A percentile compares a stretch with the other conserved stretches of the same genome.
Evolutionary conservation across 2,888 invertebrate species (phyloP).

Genomic region (Lycia hirtaria): DNA sequence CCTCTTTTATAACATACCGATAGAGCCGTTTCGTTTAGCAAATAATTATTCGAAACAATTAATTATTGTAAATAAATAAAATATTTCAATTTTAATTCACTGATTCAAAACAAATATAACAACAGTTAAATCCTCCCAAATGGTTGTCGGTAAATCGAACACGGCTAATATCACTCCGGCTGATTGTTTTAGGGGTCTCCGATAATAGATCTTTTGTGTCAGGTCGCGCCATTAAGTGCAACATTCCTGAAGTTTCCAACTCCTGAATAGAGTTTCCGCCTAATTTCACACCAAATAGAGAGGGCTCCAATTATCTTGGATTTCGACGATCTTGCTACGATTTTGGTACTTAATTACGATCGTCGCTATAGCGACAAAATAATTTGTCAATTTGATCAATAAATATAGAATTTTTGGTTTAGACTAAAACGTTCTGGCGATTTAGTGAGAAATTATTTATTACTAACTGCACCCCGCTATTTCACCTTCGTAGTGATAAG

Average conservation of each 20-base stretch:
- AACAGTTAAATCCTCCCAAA: neutral
- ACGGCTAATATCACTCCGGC: constrained; percentile 55
- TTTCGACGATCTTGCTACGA: constrained; percentile 26
- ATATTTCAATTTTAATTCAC: neutral
- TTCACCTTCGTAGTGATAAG: too few relatives aligned
- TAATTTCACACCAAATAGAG: constrained; percentile 71
- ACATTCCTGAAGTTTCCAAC: constrained; percentile 67
- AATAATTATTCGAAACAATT: too few relatives aligned
- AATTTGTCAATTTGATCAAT: constrained; percentile 13
- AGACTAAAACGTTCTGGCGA: neutral
- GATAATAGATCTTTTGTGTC: constrained; percentile 64
- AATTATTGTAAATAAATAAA: too few relatives aligned
- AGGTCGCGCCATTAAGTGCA: constrained; percentile 57
- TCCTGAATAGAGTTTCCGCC: constrained; percentile 70
- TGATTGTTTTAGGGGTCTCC: constrained; percentile 48
- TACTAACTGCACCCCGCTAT: too few relatives aligned
- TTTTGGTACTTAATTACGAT: constrained; percentile 35
- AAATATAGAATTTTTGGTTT: too few relatives aligned
- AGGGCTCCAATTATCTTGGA: constrained; percentile 43
- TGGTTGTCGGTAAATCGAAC: constrained; percentile 45
- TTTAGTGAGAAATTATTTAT: too few relatives aligned
- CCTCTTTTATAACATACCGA: too few relatives aligned
- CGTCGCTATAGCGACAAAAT: constrained; percentile 9
- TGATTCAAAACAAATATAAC: too few relatives aligned
- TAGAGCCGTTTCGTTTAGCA: too few relatives aligned